These are phyloP conservation scores for Rhinichthys klamathensis DNA, from an alignment of 2,113 vertebrate genomes.

Conservation along the genomic window DNA sequence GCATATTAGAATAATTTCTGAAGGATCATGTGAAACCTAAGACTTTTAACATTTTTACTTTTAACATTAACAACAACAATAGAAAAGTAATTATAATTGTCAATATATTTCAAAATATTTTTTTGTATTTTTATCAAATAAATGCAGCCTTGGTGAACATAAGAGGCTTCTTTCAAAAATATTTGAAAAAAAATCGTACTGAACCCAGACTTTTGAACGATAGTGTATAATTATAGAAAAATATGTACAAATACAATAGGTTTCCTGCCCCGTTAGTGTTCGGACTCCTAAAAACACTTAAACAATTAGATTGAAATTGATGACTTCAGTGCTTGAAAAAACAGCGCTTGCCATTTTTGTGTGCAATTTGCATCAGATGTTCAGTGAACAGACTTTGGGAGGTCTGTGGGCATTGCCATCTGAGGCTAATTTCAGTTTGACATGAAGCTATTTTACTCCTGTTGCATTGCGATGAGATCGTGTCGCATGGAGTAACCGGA, in stretches of 20 bases:
- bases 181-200: not conserved
- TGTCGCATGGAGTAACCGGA: not conserved
- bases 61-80: not conserved
- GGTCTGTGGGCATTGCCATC: not conserved
- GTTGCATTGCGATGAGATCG: not conserved
- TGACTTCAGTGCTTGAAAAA: too few relatives aligned
- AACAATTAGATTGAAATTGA: not conserved
- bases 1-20: too few relatives aligned
- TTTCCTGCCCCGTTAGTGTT: not conserved
- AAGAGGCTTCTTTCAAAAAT: not conserved
- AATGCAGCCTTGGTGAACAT: not conserved
- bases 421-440: slow-evolving; percentile 12
- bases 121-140: not conserved
- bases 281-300: not conserved
- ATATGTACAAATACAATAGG: not conserved
- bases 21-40: too few relatives aligned
- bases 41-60: too few relatives aligned
- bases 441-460: slow-evolving; percentile 2
- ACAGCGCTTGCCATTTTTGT: too few relatives aligned
- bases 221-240: not conserved
- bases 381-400: not conserved
- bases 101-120: not conserved
- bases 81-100: not conserved
- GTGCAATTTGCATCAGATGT: not conserved
- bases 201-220: not conserved